Conservation (phyloP, 2,797 vertebrate genomes). For the Molossus molossus region DNA sequence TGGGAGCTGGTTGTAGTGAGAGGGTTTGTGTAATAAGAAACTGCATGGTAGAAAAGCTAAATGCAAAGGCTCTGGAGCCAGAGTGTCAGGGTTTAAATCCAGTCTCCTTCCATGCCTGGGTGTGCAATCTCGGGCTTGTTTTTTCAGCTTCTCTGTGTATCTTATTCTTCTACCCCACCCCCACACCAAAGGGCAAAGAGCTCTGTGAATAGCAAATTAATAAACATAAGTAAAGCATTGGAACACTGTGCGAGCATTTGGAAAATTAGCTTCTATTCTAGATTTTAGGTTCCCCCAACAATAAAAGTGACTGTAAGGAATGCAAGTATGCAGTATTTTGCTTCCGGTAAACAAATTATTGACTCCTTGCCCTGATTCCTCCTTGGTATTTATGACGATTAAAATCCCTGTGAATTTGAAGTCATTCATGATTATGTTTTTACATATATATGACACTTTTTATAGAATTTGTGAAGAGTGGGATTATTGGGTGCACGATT, state of each 20-base stretch:
- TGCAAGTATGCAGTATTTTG: not conserved
- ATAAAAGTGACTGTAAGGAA: constrained; percentile 1
- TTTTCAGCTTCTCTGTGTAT: not conserved
- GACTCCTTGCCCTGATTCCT: not conserved
- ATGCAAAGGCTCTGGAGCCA: not conserved
- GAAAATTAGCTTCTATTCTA: not conserved
- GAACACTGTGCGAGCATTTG: not conserved
- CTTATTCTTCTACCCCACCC: not conserved
- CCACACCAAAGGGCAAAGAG: not conserved
- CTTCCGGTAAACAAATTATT: not conserved
- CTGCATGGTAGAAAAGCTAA: not conserved
- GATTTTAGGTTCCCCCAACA: not conserved
- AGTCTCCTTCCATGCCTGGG: not conserved
- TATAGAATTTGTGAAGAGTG: not conserved
- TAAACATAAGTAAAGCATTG: not conserved
- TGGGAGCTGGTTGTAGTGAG: not conserved
- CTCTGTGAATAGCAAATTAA: not conserved
- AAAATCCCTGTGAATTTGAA: not conserved
- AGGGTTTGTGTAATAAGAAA: not conserved
- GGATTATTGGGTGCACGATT: not conserved
- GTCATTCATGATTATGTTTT: not conserved
- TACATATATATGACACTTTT: not conserved
- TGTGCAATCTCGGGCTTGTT: not conserved
- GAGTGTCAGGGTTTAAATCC: not conserved
- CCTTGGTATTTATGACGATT: not conserved